Evolutionary conservation across 2,888 invertebrate genomes (phyloP), one percentile per base, ranked within the genome.

Genomic region (Hyppa rectilinea): DNA sequence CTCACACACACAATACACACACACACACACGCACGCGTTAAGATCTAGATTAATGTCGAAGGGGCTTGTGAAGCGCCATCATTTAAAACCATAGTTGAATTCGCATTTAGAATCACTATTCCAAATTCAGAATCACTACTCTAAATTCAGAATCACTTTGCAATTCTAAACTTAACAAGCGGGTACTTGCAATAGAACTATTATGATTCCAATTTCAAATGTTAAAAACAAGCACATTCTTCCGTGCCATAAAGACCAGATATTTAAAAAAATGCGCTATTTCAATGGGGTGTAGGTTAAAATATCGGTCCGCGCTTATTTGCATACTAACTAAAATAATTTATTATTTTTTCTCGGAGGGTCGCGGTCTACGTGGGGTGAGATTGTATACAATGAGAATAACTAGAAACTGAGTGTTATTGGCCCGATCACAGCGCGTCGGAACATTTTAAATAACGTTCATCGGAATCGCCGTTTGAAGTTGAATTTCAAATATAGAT

Each of bases 281-380:
- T 88, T 93, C 93, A 91, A 93, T 94, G 94, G 95, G 95, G 95
- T 95, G 95, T 94, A 91, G 91, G 92, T 93, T 93, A 94, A 94
- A 95, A 95, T 94, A 94, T 95, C 94, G 93, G 94, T 87, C 92
- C 90, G 87, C 84, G 88, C 95, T 94, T 94, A 96, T 96, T 96
- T 96, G 96, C 96, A 96, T 96, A 95, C 95, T 96, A 95, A 96
- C 95, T 96, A 96, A 96, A 96, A 95, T 96, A 95, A 95, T 95
- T 95, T 96, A 95, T 96, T 95, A 95, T 95, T 95, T 95, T 96
- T 95, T 93, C 92, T 92, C 92, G 89, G 92, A 95, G 95, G 95
- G 95, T 92, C 89, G 92, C 89, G 85, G 80, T 84, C 85, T 84
- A 86, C 88, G 90, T 94, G 91, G 95, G 95, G 95, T 93, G 93